Percentiles rank a stretch among this genome's conserved stretches.
Evolutionary conservation across 1,140 invertebrate genomes (phyloP).

Genomic region (Eupeodes corollae): DNA sequence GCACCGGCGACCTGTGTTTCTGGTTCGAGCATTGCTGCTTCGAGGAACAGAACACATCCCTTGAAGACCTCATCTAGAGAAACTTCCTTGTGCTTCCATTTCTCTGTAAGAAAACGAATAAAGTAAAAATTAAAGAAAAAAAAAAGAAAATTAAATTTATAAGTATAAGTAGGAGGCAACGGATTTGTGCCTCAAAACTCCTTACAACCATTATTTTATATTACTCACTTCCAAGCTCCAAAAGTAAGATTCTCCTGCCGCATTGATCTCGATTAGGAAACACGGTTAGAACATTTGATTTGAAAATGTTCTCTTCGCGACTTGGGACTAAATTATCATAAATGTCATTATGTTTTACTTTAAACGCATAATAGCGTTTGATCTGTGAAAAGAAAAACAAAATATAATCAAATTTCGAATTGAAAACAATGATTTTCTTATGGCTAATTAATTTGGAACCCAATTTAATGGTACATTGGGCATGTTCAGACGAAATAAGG

Average conservation of each 20-base stretch:
- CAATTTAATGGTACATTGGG: too few species aligned
- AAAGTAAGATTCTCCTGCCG: constrained; percentile 58
- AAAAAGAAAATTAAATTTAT: too few species aligned
- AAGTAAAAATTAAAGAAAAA: background rate
- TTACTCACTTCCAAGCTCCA: constrained; percentile 67
- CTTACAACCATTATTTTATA: background rate
- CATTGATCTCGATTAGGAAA: constrained; percentile 62
- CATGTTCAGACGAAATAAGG: too few species aligned
- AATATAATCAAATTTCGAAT: background rate
- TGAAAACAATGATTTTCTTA: too few species aligned
- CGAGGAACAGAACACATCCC: constrained; percentile 65
- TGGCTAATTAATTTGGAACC: too few species aligned
- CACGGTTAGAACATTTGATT: constrained; percentile 64
- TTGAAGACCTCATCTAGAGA: constrained; percentile 70
- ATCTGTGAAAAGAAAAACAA: constrained; percentile 40
- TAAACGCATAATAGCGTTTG: constrained; percentile 68
- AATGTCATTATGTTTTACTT: constrained; percentile 59
- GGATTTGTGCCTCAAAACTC: too few species aligned
- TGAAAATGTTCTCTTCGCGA: constrained; percentile 61
- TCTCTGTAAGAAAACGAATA: constrained; percentile 43
- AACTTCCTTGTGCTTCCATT: constrained; percentile 73
- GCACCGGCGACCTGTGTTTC: constrained; percentile 63
- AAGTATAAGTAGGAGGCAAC: too few species aligned
- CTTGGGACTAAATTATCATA: constrained; percentile 59
- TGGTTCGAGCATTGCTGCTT: constrained; percentile 68